Base-by-base conservation (phyloP, 1,140 invertebrate genomes). In the Drosophila teissieri region DNA sequence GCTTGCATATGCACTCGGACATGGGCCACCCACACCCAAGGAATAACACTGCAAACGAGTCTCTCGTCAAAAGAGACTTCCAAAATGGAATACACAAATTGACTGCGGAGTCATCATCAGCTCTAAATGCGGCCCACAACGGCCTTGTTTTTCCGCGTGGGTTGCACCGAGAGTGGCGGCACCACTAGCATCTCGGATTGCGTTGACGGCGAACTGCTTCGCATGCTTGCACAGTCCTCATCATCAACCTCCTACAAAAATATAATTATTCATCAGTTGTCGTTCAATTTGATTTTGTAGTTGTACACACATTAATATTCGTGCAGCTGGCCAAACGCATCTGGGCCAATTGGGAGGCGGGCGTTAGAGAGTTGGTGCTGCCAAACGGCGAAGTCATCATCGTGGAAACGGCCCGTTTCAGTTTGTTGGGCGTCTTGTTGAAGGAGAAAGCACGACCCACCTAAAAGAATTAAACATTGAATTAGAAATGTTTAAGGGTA, bases 331-430 rank as follows among this genome's bases (percentile, higher is more conserved):
- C 96, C 70, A 97, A 93, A 83, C 95, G 93, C 96, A 97, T 97
- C 92, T 97, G 96, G 31, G 96, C 95, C 65, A 97, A 93, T 91
- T 96, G 95, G 19, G 95, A 95, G 37, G 94, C 94, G 17, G 95
- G 96, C 65, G 96, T 96, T 48, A 97, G 93, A 78, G 95, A 96
- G 61, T 95, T 95, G 11, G 95, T 95, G 76, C 95, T 96, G 56
- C 96, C 96, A 93, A 97, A 97, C 3, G 97, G 97, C 76, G 97
- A 97, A 61, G 94, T 94, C 96, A 98, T 97, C 94, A 97, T 96
- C n/a, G 97, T 97, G 11, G 97, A 98, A 89, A 98, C 96, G 4
- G 98, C 97, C 54, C 98, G 94, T 93, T 98, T 98, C 76, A 98
- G 91, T 93, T 98, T 98, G 53, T 96, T 97, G 19, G 98, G 98